Conservation (phyloP, 2,888 invertebrate genomes). For the Halictus ligatus region DNA sequence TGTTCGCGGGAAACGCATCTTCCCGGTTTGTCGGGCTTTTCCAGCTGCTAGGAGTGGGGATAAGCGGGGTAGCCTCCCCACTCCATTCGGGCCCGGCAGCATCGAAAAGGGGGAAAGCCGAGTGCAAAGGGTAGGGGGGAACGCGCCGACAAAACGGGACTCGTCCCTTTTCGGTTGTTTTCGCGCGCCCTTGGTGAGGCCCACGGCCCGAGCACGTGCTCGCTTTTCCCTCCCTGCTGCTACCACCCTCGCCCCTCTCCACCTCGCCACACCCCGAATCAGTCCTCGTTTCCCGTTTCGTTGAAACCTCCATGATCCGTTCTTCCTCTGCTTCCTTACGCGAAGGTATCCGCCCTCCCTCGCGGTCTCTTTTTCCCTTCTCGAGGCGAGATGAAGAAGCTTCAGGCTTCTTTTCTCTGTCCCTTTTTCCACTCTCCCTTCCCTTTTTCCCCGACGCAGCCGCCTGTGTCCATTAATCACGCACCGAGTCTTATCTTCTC, state of each 20-base stretch:
- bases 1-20: conserved; percentile 55
- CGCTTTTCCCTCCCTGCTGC: not conserved
- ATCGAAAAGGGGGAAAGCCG: not conserved
- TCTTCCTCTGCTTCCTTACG: conserved; percentile 22
- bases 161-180: conserved; percentile 37
- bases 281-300: conserved; percentile 22
- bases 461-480: conserved; percentile 74
- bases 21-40: conserved; percentile 37
- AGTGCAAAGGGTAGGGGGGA: conserved; percentile 29
- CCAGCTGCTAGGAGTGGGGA: conserved; percentile 35
- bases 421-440: not conserved
- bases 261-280: not conserved
- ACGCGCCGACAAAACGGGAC: conserved; percentile 22
- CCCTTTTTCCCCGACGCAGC: conserved; percentile 45
- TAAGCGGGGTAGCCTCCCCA: conserved; percentile 49
- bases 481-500: conserved; percentile 71
- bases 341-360: not conserved
- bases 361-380: not conserved
- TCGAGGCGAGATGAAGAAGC: not conserved
- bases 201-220: conserved; percentile 59
- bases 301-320: conserved; percentile 8
- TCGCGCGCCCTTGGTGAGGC: conserved; percentile 44
- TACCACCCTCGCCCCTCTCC: not conserved
- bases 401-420: not conserved
- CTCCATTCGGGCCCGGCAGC: conserved; percentile 43